A percentile compares a stretch with the other conserved stretches of the same genome.
Evolutionary conservation across 2,797 vertebrate genomes (phyloP).

Genomic region (Paratrypauchen microcephalus): DNA sequence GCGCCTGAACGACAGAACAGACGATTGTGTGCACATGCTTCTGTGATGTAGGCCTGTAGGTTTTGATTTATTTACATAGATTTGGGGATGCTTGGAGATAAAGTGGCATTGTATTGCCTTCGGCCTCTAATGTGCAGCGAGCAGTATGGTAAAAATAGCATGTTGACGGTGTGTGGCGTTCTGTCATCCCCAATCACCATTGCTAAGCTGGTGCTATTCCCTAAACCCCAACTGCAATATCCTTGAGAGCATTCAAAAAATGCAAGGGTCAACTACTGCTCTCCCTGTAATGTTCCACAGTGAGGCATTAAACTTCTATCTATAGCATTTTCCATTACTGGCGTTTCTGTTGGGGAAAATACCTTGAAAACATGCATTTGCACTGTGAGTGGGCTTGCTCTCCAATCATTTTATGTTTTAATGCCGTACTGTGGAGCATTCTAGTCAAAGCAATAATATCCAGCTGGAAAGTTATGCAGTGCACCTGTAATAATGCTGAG

Average conservation of each 20-base stretch:
- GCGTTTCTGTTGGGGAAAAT: too few species aligned
- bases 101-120: constrained; percentile 35
- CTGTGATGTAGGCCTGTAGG: constrained; percentile 22
- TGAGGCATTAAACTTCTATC: too few species aligned
- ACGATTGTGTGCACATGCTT: not conserved
- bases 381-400: too few species aligned
- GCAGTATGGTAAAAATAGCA: constrained; percentile 60
- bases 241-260: constrained; percentile 42
- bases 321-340: too few species aligned
- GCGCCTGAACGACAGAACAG: not conserved
- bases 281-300: too few species aligned
- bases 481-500: not conserved
- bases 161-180: constrained; percentile 53
- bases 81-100: constrained; percentile 23
- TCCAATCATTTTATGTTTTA: too few species aligned
- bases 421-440: too few species aligned
- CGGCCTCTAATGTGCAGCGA: constrained; percentile 55
- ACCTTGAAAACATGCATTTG: too few species aligned
- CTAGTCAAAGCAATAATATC: too few species aligned
- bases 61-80: constrained; percentile 17
- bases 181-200: constrained; percentile 63
- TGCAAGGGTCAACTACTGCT: not conserved
- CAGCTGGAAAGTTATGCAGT: too few species aligned
- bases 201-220: constrained; percentile 54
- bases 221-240: constrained; percentile 50